Evolutionary conservation across 1,140 invertebrate species (phyloP), one percentile per base, ranked within the genome.

Genomic region (Drosophila nasuta): DNA sequence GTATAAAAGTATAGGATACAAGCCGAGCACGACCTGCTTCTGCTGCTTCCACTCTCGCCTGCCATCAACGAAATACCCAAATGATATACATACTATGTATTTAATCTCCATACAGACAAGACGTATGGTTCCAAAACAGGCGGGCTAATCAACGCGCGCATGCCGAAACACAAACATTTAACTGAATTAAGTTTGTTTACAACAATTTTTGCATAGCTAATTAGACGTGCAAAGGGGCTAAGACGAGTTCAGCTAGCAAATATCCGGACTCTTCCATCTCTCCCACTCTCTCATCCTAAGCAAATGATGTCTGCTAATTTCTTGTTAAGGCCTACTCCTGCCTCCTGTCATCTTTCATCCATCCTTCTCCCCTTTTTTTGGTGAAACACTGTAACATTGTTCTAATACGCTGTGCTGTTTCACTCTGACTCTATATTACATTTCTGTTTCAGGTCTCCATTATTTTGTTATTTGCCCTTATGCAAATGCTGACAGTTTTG

Each of bases 201-300:
- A 89, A 72, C 70, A 77, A 89, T 89, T 88, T 88, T 89, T 85
- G 85, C 85, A 89, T 88, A 88, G 88, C 82, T 88, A 88, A 88
- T 88, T 88, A 89, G 74, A 70, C 60, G 65, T 73, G 45, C 66
- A 48, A 70, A 71, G 20, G 67, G 45, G 72, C 59, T 28, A 63
- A 45, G 35, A 45, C 52, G 41, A 45, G 51, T 38, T 62, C 38
- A 81, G n/a, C 25, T 51, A n/a, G 59, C 43, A 66, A 66, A 66
- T 67, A 66, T 57, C 52, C 52, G 45, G 43, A 51, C 38, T 28
- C 5, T 41, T 25, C 10, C 35, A 41, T 13, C 6, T 20, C 13
- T 1, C 13, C 8, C 25, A 6, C 38, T 7, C 13, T 25, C 13
- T 25, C 33, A 48, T 62, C 33, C 72, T 57, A 63, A 70, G 48